A percentile compares a stretch with the other conserved stretches of the same genome.
Evolutionary conservation across 2,113 vertebrate genomes (phyloP).

Genomic region (Ranitomeya variabilis): DNA sequence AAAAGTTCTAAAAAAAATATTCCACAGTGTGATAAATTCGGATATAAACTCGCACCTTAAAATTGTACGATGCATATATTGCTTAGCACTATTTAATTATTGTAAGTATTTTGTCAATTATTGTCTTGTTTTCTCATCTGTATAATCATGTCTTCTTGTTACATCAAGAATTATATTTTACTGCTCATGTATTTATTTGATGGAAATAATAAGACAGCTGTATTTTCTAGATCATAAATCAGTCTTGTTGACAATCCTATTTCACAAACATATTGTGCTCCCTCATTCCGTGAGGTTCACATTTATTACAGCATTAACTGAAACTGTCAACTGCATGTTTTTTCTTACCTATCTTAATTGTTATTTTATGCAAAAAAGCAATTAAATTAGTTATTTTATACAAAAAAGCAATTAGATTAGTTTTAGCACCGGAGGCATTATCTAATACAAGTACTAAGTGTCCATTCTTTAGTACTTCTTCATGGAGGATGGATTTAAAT

Average conservation of each 20-base stretch:
- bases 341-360: slow-evolving; percentile 14
- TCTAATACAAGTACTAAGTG: not conserved
- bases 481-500: too few species aligned
- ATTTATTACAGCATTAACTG: slow-evolving; percentile 23
- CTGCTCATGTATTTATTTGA: slow-evolving; percentile 27
- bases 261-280: slow-evolving; percentile 21
- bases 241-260: slow-evolving; percentile 49
- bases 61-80: not conserved
- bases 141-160: slow-evolving; percentile 37
- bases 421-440: not conserved
- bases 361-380: not conserved
- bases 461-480: too few species aligned
- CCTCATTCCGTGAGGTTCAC: slow-evolving; percentile 7
- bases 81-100: not conserved
- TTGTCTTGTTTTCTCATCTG: slow-evolving; percentile 23
- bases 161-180: slow-evolving; percentile 5
- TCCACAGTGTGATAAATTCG: too few species aligned
- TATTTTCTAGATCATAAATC: slow-evolving; percentile 32
- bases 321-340: slow-evolving; percentile 18
- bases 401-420: slow-evolving; percentile 1
- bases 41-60: too few species aligned
- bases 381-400: not conserved
- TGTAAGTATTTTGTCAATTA: slow-evolving; percentile 8
- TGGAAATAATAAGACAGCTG: slow-evolving; percentile 41
- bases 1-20: too few species aligned